Percentiles rank a stretch among this genome's conserved stretches.
Evolutionary conservation across 2,888 invertebrate species (phyloP).

Genomic region (Cephus nigrinus): DNA sequence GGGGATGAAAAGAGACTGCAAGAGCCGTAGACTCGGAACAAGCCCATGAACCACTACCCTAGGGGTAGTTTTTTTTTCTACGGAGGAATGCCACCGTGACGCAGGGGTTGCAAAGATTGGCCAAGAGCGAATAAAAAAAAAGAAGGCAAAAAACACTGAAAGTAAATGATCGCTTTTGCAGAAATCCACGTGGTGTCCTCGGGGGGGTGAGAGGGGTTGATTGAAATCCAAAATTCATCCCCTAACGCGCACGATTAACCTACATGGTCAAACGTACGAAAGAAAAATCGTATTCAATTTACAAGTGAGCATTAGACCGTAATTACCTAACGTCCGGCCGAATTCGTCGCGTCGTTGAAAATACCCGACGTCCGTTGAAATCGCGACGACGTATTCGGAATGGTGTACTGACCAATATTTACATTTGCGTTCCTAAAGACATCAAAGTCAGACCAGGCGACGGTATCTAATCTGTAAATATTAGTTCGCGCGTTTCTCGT

Average conservation of each 20-base stretch:
- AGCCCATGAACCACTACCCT: not conserved
- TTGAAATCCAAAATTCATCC: not conserved
- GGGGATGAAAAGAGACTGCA: not conserved
- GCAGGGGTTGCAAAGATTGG: not conserved
- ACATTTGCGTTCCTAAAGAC: not conserved
- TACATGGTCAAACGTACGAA: slow-evolving; percentile 48
- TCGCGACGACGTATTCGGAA: not conserved
- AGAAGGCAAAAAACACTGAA: not conserved
- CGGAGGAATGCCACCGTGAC: not conserved
- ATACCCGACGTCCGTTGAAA: not conserved
- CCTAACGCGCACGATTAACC: slow-evolving; percentile 34
- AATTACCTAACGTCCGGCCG: too few relatives aligned
- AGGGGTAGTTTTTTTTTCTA: not conserved
- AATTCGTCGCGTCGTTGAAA: too few relatives aligned
- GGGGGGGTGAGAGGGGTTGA: not conserved
- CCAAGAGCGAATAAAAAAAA: not conserved
- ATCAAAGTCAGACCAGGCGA: not conserved
- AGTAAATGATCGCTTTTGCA: not conserved
- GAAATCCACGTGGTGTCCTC: not conserved
- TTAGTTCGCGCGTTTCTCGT: not conserved
- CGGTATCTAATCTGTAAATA: too few relatives aligned
- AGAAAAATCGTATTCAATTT: slow-evolving; percentile 51
- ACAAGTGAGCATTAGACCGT: slow-evolving; percentile 21
- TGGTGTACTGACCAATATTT: not conserved
- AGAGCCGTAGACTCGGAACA: not conserved